These are phyloP conservation scores for Bombylius major DNA, from an alignment of 2,888 invertebrate species.

Conservation along the genomic window DNA sequence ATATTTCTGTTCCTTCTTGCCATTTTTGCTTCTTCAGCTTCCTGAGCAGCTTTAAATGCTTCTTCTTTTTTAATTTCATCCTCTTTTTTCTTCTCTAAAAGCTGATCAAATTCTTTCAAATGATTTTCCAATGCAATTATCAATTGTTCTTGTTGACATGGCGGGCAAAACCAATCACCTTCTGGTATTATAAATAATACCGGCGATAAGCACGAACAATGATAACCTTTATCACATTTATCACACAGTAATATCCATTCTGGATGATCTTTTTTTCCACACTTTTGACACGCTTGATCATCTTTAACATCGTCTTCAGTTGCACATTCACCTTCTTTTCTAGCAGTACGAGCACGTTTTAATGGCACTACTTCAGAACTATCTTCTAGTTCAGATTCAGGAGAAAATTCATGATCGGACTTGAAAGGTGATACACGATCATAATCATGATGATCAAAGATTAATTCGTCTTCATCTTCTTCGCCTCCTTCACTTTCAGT, in stretches of 20 bases:
- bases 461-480: slow-evolving; percentile 38
- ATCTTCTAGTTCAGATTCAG: slow-evolving; percentile 72
- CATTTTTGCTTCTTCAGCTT: slow-evolving; percentile 18
- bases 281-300: slow-evolving; percentile 64
- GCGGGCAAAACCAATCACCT: slow-evolving; percentile 97
- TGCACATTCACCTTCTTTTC: slow-evolving; percentile 61
- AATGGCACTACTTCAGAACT: slow-evolving; percentile 52
- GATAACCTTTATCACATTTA: slow-evolving; percentile 92
- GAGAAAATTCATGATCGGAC: slow-evolving; percentile 88
- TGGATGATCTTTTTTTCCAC: slow-evolving; percentile 83
- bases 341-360: slow-evolving; percentile 69
- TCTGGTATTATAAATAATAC: slow-evolving; percentile 88
- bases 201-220: slow-evolving; percentile 89
- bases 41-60: slow-evolving; percentile 13
- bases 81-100: slow-evolving; percentile 41
- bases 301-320: slow-evolving; percentile 38
- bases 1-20: slow-evolving; percentile 9
- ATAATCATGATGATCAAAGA: slow-evolving; percentile 37
- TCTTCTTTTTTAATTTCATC: slow-evolving; percentile 21
- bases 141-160: slow-evolving; percentile 80
- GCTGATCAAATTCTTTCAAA: slow-evolving; percentile 62
- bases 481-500: slow-evolving; percentile 37
- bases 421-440: slow-evolving; percentile 44
- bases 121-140: slow-evolving; percentile 61
- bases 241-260: slow-evolving; percentile 97